These are phyloP conservation scores for Alectoris magna DNA, from an alignment of 2,797 vertebrate genomes.

Conservation along the genomic window DNA sequence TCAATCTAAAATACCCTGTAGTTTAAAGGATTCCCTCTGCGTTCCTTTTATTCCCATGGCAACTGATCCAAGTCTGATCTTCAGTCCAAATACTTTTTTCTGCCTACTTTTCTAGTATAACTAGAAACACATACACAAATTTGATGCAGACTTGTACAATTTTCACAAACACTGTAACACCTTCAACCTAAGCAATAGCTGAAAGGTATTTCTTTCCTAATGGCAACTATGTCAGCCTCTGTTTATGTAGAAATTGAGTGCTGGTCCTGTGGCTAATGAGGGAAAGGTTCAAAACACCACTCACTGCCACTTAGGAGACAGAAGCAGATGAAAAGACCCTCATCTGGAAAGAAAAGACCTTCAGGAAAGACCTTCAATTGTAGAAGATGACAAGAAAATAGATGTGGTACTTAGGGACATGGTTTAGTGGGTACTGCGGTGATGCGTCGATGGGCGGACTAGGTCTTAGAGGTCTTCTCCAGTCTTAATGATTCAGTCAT, in stretches of 20 bases:
- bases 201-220: background rate
- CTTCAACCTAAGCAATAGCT: background rate
- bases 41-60: conserved; percentile 53
- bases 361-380: too few species aligned
- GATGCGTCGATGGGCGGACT: too few species aligned
- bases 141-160: background rate
- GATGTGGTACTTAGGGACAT: too few species aligned
- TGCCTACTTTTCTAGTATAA: background rate
- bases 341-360: background rate
- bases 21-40: conserved; percentile 64
- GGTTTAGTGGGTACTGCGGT: too few species aligned
- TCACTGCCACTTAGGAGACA: background rate
- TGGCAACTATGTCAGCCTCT: background rate
- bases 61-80: conserved; percentile 19
- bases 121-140: background rate
- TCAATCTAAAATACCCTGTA: conserved; percentile 2
- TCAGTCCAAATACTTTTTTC: conserved; percentile 37
- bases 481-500: too few species aligned
- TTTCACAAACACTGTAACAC: background rate
- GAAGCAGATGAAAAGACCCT: background rate
- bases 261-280: background rate
- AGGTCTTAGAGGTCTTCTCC: too few species aligned
- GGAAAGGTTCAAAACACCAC: background rate
- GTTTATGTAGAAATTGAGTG: background rate
- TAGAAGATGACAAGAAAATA: too few species aligned